phyloP scores from a whole-genome alignment of 2,113 vertebrate species.

The Erythrocebus patas region DNA sequence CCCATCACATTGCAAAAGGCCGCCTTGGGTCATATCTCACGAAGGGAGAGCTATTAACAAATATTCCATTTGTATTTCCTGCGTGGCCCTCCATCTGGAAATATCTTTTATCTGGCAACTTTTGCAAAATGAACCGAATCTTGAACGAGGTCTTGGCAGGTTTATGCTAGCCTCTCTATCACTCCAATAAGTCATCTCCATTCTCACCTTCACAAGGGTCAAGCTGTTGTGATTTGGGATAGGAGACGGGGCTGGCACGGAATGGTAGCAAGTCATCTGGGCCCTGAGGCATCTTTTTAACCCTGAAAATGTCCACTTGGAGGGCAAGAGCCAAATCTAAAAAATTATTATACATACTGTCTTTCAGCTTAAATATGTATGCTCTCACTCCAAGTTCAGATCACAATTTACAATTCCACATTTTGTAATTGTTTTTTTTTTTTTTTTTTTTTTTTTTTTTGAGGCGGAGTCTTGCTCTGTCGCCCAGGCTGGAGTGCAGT shows the following conservation, averaged over 20 bases:
- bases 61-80: constrained; percentile 69
- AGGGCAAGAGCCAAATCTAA: not conserved
- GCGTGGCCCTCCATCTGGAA: constrained; percentile 63
- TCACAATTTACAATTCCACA: not conserved
- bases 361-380: not conserved
- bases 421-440: not conserved
- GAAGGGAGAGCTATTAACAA: constrained; percentile 56
- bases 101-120: constrained; percentile 69
- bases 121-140: constrained; percentile 47
- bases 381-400: not conserved
- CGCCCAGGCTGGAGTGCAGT: too few species aligned
- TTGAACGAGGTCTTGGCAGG: constrained; percentile 54
- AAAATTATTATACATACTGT: not conserved
- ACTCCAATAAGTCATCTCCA: constrained; percentile 51
- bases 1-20: not conserved
- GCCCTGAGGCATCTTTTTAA: not conserved
- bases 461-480: too few species aligned
- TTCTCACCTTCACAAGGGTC: constrained; percentile 34
- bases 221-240: not conserved
- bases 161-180: constrained; percentile 24
- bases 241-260: not conserved
- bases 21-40: not conserved
- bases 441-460: too few species aligned
- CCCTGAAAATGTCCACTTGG: not conserved
- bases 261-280: not conserved